Percentiles rank a stretch among this genome's conserved stretches.
These are phyloP conservation scores for Nannoperca obscura DNA, from an alignment of 2,797 vertebrate species.

Conservation along the genomic window DNA sequence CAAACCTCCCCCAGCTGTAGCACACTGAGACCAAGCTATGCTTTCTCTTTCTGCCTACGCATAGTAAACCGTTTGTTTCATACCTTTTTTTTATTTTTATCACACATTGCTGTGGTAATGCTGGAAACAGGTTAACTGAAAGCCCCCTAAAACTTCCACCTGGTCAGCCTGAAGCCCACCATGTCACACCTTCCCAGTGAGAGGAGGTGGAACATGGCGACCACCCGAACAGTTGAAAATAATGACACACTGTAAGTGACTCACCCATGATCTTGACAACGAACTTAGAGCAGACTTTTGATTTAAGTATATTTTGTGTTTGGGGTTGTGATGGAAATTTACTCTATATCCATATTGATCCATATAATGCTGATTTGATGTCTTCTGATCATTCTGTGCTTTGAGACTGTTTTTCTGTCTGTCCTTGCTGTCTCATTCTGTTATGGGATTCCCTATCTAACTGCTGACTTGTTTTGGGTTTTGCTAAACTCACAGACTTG, in stretches of 20 bases:
- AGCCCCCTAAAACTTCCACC: conserved; percentile 48
- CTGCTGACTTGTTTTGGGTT: too few relatives aligned
- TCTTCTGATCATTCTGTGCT: too few relatives aligned
- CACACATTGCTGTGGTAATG: conserved; percentile 22
- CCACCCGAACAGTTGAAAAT: background rate
- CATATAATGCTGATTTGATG: too few relatives aligned
- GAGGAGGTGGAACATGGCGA: conserved; percentile 23
- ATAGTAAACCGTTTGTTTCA: background rate
- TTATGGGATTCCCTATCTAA: too few relatives aligned
- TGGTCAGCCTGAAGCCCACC: conserved; percentile 44
- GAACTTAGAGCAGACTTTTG: background rate
- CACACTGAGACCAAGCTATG: conserved; percentile 28
- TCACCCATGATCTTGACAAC: background rate
- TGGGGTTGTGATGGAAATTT: background rate
- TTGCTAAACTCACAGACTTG: too few relatives aligned
- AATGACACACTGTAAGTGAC: conserved; percentile 4
- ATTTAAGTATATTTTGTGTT: background rate
- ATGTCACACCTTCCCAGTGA: background rate
- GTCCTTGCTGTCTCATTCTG: too few relatives aligned
- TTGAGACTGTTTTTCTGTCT: too few relatives aligned
- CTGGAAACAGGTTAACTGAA: conserved; percentile 52
- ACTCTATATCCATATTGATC: too few relatives aligned
- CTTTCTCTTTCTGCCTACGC: conserved; percentile 64
- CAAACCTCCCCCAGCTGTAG: conserved; percentile 31
- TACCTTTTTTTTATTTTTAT: background rate